Conservation (phyloP, 2,888 invertebrate genomes). For the Autographa gamma region DNA sequence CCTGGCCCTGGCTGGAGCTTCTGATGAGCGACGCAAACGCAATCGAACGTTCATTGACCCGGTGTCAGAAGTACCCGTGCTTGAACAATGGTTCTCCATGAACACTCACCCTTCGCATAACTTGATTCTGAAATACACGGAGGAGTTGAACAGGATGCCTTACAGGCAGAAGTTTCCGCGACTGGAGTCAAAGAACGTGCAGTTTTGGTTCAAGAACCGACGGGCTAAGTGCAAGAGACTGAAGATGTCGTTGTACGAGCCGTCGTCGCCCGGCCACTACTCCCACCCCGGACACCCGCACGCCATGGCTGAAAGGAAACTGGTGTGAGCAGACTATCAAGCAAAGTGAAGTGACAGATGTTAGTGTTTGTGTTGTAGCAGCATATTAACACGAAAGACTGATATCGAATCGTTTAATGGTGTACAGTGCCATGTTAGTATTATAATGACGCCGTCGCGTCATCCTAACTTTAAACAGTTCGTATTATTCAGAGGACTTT, state of each 20-base stretch:
- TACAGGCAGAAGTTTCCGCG: constrained; percentile 99
- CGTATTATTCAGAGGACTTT: constrained; percentile 75
- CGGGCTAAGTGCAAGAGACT: constrained; percentile 99
- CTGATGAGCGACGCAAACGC: constrained; percentile 97
- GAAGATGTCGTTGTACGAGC: constrained; percentile 96
- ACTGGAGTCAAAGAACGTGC: constrained; percentile 99
- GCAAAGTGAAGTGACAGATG: constrained; percentile 44
- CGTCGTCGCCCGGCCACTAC: constrained; percentile 90
- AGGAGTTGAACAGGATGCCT: constrained; percentile 98
- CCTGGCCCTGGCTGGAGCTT: constrained; percentile 90
- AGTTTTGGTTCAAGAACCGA: constrained; percentile 99
- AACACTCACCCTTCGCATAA: constrained; percentile 99
- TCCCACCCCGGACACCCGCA: constrained; percentile 87
- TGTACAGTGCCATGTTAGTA: constrained; percentile 87
- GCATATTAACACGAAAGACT: constrained; percentile 81
- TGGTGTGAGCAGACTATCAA: constrained; percentile 72
- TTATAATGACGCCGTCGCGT: constrained; percentile 71
- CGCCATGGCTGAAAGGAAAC: constrained; percentile 87
- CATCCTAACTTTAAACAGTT: constrained; percentile 68
- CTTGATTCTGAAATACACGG: constrained; percentile 98
- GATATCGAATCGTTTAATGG: constrained; percentile 82
- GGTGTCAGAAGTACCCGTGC: constrained; percentile 97
- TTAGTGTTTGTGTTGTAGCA: constrained; percentile 64
- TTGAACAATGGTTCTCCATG: constrained; percentile 98
- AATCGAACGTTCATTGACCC: constrained; percentile 99